Conservation (phyloP, 2,888 invertebrate genomes). For the Pogonocherus hispidulus region DNA sequence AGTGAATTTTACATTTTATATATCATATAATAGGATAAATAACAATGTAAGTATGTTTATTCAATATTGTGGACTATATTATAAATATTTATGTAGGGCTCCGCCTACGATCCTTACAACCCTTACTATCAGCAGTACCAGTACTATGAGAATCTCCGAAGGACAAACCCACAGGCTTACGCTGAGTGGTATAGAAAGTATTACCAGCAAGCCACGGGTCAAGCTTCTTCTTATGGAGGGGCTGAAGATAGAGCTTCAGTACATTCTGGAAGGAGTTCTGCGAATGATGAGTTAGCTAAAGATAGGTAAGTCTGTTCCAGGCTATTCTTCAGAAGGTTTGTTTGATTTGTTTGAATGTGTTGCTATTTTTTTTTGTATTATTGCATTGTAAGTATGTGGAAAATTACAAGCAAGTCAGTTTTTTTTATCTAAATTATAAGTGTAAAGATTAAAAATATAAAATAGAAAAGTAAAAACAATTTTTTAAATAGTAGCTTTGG, state of each 20-base stretch:
- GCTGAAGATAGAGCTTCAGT: conserved; percentile 81
- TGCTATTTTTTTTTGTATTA: conserved; percentile 23
- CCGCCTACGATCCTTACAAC: conserved; percentile 73
- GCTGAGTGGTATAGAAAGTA: conserved; percentile 84
- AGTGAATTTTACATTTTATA: too few relatives aligned
- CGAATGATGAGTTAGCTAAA: conserved; percentile 74
- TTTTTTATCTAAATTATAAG: too few relatives aligned
- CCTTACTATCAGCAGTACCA: conserved; percentile 76
- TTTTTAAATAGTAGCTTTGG: too few relatives aligned
- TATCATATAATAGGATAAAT: too few relatives aligned
- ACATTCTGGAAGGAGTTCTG: conserved; percentile 87
- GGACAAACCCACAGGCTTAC: conserved; percentile 84
- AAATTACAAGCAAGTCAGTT: too few relatives aligned
- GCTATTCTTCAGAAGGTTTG: background rate
- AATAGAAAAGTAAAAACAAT: too few relatives aligned
- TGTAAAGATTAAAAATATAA: too few relatives aligned
- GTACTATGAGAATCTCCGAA: conserved; percentile 84
- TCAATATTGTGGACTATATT: too few relatives aligned
- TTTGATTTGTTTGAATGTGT: conserved; percentile 37
- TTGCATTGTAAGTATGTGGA: conserved; percentile 3
- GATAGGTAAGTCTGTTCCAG: conserved; percentile 70
- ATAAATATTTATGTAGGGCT: too few relatives aligned
- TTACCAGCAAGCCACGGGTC: conserved; percentile 65
- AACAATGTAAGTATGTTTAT: too few relatives aligned
- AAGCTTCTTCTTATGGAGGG: conserved; percentile 60